Conservation (phyloP, 2,888 invertebrate genomes). For the Nudaria mundana region DNA sequence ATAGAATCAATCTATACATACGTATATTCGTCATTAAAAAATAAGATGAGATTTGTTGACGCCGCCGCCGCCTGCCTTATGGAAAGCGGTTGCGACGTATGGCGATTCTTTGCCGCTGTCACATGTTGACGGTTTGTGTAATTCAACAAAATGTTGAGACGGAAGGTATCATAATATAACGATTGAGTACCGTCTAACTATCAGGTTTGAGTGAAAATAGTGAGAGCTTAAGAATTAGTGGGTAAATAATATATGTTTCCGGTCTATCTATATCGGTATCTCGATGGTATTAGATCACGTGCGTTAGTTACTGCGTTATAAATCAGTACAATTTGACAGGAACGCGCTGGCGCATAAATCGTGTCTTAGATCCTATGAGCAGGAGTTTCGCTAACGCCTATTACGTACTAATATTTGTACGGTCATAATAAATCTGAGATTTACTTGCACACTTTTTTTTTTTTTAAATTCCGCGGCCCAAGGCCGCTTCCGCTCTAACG, state of each 20-base stretch:
- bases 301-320: conserved; percentile 42
- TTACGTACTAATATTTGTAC: conserved; percentile 25
- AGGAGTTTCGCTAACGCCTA: conserved; percentile 28
- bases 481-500: no score
- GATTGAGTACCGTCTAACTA: no score
- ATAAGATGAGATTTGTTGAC: no score
- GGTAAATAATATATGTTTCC: not conserved
- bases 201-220: no score
- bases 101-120: no score
- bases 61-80: no score
- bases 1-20: no score
- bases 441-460: not conserved
- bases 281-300: conserved; percentile 15
- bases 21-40: no score
- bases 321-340: conserved; percentile 42
- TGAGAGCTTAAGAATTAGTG: not conserved
- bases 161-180: no score
- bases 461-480: not conserved
- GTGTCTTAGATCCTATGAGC: conserved; percentile 38
- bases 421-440: not conserved
- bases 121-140: no score
- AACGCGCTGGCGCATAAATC: conserved; percentile 41
- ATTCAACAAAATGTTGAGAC: no score
- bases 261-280: conserved; percentile 5
- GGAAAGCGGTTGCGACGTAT: no score